A percentile compares a stretch with the other conserved stretches of the same genome.
phyloP scores from a whole-genome alignment of 2,888 invertebrate genomes.

The Branchipolynoe longqiensis region DNA sequence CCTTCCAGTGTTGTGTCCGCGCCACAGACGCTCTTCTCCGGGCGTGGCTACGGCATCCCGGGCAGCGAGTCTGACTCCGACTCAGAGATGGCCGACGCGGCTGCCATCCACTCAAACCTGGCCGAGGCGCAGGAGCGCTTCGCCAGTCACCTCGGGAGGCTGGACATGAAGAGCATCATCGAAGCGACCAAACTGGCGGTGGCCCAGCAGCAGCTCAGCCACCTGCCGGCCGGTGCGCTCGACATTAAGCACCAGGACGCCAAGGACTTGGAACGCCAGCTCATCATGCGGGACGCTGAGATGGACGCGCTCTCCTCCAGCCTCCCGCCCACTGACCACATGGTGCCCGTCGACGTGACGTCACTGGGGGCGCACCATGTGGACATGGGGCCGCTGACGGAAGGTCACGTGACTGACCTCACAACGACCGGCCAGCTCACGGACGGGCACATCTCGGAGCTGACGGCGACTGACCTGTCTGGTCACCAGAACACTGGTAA shows the following conservation, averaged over 20 bases:
- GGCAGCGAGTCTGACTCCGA: conserved; percentile 44
- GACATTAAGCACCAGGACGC: conserved; percentile 26
- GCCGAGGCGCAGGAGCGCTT: conserved; percentile 41
- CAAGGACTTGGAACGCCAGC: conserved; percentile 24
- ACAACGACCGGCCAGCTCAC: conserved; percentile 5
- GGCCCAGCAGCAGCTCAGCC: conserved; percentile 28
- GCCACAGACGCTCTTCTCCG: background rate
- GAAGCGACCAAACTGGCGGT: conserved; percentile 38
- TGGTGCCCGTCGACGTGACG: background rate
- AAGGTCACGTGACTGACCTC: no score
- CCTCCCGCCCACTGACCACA: background rate
- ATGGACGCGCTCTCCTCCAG: conserved; percentile 11
- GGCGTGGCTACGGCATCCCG: conserved; percentile 6
- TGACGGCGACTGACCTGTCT: conserved; percentile 15
- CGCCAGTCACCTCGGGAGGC: conserved; percentile 29
- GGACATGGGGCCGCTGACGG: no score
- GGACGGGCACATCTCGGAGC: background rate
- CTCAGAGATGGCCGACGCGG: conserved; percentile 1
- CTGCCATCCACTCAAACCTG: background rate
- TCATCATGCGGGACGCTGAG: background rate
- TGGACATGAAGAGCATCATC: conserved; percentile 44
- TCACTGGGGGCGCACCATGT: background rate
- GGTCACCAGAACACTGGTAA: background rate
- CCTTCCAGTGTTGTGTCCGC: background rate
- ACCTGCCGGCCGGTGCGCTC: background rate